These are phyloP conservation scores for Poecile atricapillus DNA, from an alignment of 2,113 vertebrate species.

Conservation along the genomic window DNA sequence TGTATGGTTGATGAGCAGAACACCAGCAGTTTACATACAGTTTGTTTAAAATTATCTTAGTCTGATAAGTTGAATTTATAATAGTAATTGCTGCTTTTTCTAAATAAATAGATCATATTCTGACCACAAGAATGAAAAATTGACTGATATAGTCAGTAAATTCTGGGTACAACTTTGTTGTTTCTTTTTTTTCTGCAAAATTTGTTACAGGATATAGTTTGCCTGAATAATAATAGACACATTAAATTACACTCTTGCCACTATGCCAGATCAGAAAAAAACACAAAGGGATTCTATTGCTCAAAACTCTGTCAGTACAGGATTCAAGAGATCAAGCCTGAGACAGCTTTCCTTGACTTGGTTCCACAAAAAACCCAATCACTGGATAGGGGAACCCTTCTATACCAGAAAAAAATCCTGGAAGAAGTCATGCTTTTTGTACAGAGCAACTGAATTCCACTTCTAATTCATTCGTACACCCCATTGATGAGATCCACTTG, in stretches of 20 bases:
- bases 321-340: not conserved
- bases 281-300: not conserved
- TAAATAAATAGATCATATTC: not conserved
- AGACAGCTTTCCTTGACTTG: not conserved
- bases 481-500: not conserved
- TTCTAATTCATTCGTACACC: not conserved
- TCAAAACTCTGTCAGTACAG: not conserved
- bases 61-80: not conserved
- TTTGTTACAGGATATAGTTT: not conserved
- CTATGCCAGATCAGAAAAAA: not conserved
- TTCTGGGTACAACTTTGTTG: not conserved
- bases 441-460: not conserved
- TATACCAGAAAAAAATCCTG: not conserved
- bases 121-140: not conserved
- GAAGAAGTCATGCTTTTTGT: not conserved
- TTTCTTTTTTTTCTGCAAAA: not conserved
- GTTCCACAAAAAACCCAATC: not conserved
- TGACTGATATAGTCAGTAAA: not conserved
- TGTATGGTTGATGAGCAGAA: not conserved
- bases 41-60: not conserved
- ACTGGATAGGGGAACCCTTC: rapidly evolving
- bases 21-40: not conserved
- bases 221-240: not conserved
- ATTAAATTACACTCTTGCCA: not conserved
- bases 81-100: not conserved